Evolutionary conservation across 1,140 invertebrate species (phyloP).

Genomic region (Eupristina koningsbergeri): DNA sequence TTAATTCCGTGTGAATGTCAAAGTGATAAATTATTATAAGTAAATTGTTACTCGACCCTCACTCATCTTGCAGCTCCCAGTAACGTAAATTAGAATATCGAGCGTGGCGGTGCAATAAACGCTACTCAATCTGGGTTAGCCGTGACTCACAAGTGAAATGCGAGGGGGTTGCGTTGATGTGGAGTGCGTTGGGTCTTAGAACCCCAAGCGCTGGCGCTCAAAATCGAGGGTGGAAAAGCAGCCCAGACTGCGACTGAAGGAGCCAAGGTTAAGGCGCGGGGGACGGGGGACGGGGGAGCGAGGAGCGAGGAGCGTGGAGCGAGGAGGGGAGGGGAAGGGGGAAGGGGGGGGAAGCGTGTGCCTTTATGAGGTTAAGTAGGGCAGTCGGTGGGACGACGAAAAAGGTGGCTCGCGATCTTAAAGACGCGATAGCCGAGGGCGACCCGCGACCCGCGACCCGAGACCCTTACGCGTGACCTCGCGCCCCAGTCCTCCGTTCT

Average conservation of each 20-base stretch:
- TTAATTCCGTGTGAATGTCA: too few relatives aligned
- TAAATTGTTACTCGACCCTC: neutral
- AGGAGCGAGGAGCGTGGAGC: too few relatives aligned
- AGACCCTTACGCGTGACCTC: slow-evolving; percentile 20
- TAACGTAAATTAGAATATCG: neutral
- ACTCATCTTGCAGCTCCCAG: neutral
- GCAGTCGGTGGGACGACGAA: slow-evolving; percentile 59
- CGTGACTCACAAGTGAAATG: neutral
- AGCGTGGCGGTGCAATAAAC: neutral
- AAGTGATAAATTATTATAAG: too few relatives aligned
- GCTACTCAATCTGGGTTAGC: neutral
- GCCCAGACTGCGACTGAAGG: slow-evolving; percentile 59
- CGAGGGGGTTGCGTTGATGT: neutral
- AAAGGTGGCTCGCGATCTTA: slow-evolving; percentile 56
- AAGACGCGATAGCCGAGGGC: neutral
- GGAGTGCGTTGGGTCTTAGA: too few relatives aligned
- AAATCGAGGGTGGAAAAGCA: too few relatives aligned
- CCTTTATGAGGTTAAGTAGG: slow-evolving; percentile 58
- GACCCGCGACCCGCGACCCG: neutral
- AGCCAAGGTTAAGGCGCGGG: slow-evolving; percentile 72
- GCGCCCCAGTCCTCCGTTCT: slow-evolving; percentile 11
- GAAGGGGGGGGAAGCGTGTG: too few relatives aligned
- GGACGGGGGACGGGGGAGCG: too few relatives aligned
- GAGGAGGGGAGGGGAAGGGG: too few relatives aligned
- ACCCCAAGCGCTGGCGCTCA: neutral